A percentile compares a stretch with the other conserved stretches of the same genome.
phyloP scores from a whole-genome alignment of 2,113 vertebrate genomes.

The Psophia crepitans region DNA sequence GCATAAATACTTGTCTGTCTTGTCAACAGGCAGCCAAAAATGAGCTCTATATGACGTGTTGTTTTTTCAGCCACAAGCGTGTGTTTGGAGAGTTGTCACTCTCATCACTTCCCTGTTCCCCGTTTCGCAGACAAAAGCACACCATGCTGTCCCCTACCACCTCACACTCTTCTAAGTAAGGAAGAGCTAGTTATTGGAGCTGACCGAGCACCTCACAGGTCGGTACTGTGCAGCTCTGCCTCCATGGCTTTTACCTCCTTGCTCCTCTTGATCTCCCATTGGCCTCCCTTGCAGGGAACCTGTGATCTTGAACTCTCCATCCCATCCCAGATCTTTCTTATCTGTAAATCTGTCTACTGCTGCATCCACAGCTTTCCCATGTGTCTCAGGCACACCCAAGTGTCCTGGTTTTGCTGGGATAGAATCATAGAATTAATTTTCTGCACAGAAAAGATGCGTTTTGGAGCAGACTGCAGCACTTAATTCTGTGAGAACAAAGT shows the following conservation, averaged over 20 bases:
- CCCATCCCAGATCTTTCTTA: not conserved
- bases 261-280: not conserved
- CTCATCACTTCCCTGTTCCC: not conserved
- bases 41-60: accelerated
- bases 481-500: no score
- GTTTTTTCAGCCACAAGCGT: not conserved
- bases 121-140: not conserved
- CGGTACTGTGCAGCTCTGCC: not conserved
- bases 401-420: no score
- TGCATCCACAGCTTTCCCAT: not conserved
- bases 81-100: not conserved
- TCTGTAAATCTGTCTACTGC: not conserved
- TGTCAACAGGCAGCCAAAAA: not conserved
- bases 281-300: not conserved
- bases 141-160: not conserved
- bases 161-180: not conserved
- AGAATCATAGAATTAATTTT: no score
- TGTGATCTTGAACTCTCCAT: not conserved
- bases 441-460: no score
- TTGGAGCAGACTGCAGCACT: no score
- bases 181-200: not conserved
- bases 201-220: not conserved
- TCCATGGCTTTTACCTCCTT: not conserved
- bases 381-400: not conserved
- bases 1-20: not conserved